Percentiles rank a stretch among this genome's conserved stretches.
These are phyloP conservation scores for Atherinosoma microstoma DNA, from an alignment of 2,797 vertebrate species.

Conservation along the genomic window DNA sequence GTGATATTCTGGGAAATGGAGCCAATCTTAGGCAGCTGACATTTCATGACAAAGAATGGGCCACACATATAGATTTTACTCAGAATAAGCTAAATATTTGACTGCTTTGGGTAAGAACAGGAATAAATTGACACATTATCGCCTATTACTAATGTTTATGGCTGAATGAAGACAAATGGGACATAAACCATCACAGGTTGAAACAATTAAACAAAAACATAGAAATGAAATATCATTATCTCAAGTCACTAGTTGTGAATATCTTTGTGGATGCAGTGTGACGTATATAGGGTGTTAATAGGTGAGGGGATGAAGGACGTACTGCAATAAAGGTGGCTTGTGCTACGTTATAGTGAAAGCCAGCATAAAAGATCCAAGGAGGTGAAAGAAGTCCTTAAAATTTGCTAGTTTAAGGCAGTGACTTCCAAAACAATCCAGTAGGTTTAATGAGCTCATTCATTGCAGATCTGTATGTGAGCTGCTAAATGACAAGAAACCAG, in stretches of 20 bases:
- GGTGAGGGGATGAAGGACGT: background rate
- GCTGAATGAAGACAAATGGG: background rate
- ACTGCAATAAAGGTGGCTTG: background rate
- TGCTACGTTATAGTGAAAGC: background rate
- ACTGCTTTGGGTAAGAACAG: background rate
- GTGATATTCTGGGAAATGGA: constrained; percentile 11
- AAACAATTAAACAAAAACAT: background rate
- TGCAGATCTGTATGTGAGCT: background rate
- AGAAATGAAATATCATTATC: background rate
- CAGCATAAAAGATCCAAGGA: background rate
- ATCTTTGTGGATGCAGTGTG: background rate
- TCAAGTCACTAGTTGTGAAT: background rate
- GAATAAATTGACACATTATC: background rate
- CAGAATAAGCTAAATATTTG: background rate
- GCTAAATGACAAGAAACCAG: background rate
- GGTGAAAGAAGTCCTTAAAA: background rate
- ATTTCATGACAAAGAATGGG: background rate
- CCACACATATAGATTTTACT: background rate
- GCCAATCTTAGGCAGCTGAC: background rate
- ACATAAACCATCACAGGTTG: background rate
- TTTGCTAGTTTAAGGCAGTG: background rate
- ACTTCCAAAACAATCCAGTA: background rate
- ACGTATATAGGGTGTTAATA: background rate
- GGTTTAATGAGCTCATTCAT: background rate
- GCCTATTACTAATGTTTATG: background rate